A percentile compares a stretch with the other conserved stretches of the same genome.
Conservation (phyloP, 2,888 invertebrate species). For the Cryptocheilus praepositus region DNA sequence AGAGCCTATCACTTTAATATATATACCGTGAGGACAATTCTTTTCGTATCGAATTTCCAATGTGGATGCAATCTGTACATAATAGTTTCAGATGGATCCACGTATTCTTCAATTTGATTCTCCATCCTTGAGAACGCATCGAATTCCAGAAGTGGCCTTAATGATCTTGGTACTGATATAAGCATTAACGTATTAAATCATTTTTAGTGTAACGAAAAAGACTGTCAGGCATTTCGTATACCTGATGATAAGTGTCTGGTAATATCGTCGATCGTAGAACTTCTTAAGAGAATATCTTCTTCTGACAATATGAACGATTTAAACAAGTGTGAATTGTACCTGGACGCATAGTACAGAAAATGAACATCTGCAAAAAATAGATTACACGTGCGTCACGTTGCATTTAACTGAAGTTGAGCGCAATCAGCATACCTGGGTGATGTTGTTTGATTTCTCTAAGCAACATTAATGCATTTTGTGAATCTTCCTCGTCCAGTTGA, state of each 20-base stretch:
- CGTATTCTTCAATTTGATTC: constrained; percentile 78
- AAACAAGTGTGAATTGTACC: constrained; percentile 49
- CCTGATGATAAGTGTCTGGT: constrained; percentile 45
- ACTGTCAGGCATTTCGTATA: constrained; percentile 30
- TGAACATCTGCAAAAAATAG: constrained; percentile 54
- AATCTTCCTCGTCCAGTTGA: constrained; percentile 42
- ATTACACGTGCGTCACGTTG: background rate
- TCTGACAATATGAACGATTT: constrained; percentile 52
- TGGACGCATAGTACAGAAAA: constrained; percentile 59
- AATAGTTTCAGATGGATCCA: constrained; percentile 77
- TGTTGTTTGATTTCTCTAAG: constrained; percentile 51
- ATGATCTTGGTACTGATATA: constrained; percentile 55
- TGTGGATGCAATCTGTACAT: constrained; percentile 76
- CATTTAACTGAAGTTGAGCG: background rate
- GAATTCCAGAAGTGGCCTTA: constrained; percentile 45
- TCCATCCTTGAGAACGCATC: background rate
- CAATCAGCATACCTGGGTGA: constrained; percentile 59
- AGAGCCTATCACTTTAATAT: background rate
- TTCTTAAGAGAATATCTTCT: constrained; percentile 59
- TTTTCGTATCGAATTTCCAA: constrained; percentile 55
- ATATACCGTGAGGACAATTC: constrained; percentile 55
- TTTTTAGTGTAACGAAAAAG: constrained; percentile 1
- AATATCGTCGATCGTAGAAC: constrained; percentile 54
- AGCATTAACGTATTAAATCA: constrained; percentile 1
- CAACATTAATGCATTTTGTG: constrained; percentile 35